These are phyloP conservation scores for Bergia sp. DNA, from an alignment of 92 coral and sea anemone genomes.

Conservation along the genomic window DNA sequence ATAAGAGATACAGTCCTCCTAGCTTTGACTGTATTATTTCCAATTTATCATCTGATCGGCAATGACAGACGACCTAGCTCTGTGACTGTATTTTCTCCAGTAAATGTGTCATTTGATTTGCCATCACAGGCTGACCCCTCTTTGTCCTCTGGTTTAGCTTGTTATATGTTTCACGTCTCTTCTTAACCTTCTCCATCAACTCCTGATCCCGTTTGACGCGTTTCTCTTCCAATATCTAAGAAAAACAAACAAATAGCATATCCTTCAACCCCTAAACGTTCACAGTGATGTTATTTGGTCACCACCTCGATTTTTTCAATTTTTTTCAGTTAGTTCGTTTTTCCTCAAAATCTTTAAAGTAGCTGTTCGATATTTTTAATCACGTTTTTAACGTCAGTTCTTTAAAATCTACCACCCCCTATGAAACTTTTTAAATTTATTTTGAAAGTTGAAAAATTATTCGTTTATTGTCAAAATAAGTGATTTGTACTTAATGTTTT, in stretches of 20 bases:
- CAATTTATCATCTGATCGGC: background rate
- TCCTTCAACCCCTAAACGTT: too few relatives aligned
- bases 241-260: background rate
- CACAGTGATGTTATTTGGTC: too few relatives aligned
- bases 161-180: slow-evolving; percentile 70
- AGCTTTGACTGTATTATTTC: background rate
- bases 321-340: too few relatives aligned
- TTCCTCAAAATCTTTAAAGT: too few relatives aligned
- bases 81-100: slow-evolving; percentile 74
- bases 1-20: background rate
- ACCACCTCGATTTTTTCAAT: too few relatives aligned
- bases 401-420: too few relatives aligned
- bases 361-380: too few relatives aligned
- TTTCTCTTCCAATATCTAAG: slow-evolving; percentile 69
- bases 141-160: slow-evolving; percentile 75
- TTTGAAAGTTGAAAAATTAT: too few relatives aligned
- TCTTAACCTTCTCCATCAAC: slow-evolving; percentile 62
- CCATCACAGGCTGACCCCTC: slow-evolving; percentile 94
- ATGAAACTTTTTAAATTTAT: too few relatives aligned
- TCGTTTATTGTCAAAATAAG: background rate
- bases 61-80: background rate
- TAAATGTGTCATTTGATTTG: slow-evolving; percentile 80
- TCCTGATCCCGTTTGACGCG: slow-evolving; percentile 72
- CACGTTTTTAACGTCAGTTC: too few relatives aligned
- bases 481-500: background rate